Evolutionary conservation across 2,113 vertebrate genomes (phyloP), one percentile per base, ranked within the genome.

Genomic region (Monarcha castaneiventris): DNA sequence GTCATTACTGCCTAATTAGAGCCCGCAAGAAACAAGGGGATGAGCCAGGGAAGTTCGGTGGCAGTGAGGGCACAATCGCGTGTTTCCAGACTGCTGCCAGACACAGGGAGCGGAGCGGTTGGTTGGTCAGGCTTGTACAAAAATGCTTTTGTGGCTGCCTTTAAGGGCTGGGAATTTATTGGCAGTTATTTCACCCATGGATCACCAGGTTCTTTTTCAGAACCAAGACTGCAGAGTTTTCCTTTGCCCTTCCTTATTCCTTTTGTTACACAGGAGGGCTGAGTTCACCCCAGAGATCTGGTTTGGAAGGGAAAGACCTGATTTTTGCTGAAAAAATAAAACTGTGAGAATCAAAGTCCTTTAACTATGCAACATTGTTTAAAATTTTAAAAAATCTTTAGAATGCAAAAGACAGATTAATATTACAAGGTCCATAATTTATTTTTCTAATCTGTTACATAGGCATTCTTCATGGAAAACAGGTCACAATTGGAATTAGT

Each of bases 131-230:
- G 52, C 91, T 93, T 30, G 73, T 67, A 96, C 90, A 96, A 90
- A 97, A 95, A 88, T 82, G 90, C 87, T 94, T 96, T 91, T 96
- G 84, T 96, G 87, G 80, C 84, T 93, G 76, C 51, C 44, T 77
- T 82, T 75, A 87, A 90, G 82, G 76, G 66, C 63, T 94, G 76
- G 82, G 63, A 48, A 52, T 84, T 96, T 82, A 91, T 32, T 87
- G 87, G 59, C 84, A 61, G 44, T 68, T 74, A 48, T 84, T 93
- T 94, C 51, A 82, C 76, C 76, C 90, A 37, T 55, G 78, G 87
- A 92, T 94, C 84, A 90, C 55, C 66, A 74, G 76, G 54, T 83
- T 49, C 68, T 77, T 25, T 48, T 49, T 95, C 54, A 64, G 32
- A 87, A 69, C 49, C 66, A 84, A 71, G 73, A 39, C 44, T 46